Base-by-base conservation (phyloP, 2,888 invertebrate genomes). In the Deroplatys truncata region DNA sequence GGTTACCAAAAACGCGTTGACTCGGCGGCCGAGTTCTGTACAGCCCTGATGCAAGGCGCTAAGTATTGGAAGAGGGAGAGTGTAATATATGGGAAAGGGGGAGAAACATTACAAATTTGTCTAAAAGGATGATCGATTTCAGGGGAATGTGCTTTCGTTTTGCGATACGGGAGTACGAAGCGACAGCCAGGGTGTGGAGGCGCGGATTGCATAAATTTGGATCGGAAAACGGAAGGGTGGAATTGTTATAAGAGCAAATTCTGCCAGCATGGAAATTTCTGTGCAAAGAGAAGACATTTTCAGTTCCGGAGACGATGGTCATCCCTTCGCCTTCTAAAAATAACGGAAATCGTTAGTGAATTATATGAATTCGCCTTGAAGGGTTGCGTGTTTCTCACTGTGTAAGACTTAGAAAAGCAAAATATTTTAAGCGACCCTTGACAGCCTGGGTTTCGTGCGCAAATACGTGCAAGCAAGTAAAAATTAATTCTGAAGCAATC, bases 111-210 rank as follows among this genome's bases (percentile, higher is more conserved):
- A 87, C 87, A 83, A 87, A 87, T 87, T 87, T 87, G 87, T 87
- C 87, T 87, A 87, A 87, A 87, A 35, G 87, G 25, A 87, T 87
- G 87, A 87, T 87, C 87, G 83, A 87, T 87, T 87, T 87, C 87
- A 87, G 56, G 16, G 20, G 56, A 72, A 72, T 25, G 56, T 72
- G 56, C 25, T 72, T 72, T 72, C 56, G 56, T 72, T 72, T 72
- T 72, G 56, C 56, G 56, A 72, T 72, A 72, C 56, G 56, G 56
- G 20, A 72, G 20, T 72, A 72, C 2, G 56, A 72, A 72, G 15
- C 56, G 56, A 72, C 56, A 72, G 20, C 56, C 16, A 72, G 56
- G 56, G 56, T 72, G 56, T 72, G 20, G 56, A 72, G 7, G 56
- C 20, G 56, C 56, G 56, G 56, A 72, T 72, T 72, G 56, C 56